A percentile compares a stretch with the other conserved stretches of the same genome.
Conservation (phyloP, 2,113 vertebrate species). For the Albula goreensis region DNA sequence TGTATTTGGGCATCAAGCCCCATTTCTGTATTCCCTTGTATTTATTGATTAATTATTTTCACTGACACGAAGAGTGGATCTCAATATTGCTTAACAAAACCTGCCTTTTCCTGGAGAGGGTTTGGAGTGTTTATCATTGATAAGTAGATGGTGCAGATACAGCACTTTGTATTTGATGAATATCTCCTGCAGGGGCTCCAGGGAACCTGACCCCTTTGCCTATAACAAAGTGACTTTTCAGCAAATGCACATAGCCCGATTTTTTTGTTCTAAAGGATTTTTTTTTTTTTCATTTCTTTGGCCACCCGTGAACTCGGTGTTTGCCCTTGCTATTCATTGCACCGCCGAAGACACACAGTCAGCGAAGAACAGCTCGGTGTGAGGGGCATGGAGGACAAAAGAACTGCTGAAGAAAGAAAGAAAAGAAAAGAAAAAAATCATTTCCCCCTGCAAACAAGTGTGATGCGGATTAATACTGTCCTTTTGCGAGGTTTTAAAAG, state of each 20-base stretch:
- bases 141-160: slow-evolving; percentile 57
- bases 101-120: slow-evolving; percentile 45
- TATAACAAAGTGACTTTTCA: slow-evolving; percentile 47
- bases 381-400: background rate
- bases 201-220: background rate
- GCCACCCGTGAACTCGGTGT: slow-evolving; percentile 47
- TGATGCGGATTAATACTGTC: background rate
- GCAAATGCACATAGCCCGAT: slow-evolving; percentile 39
- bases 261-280: slow-evolving; percentile 33
- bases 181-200: slow-evolving; percentile 51
- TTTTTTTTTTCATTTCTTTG: slow-evolving; percentile 10
- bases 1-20: background rate
- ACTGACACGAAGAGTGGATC: slow-evolving; percentile 36
- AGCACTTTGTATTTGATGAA: slow-evolving; percentile 60
- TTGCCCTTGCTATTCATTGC: slow-evolving; percentile 54
- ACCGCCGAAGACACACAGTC: slow-evolving; percentile 5
- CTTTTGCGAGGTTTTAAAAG: background rate
- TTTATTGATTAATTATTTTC: background rate
- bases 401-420: background rate
- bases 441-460: background rate
- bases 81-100: slow-evolving; percentile 60
- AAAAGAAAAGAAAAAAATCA: background rate
- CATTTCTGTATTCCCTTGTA: background rate
- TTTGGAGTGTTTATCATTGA: slow-evolving; percentile 60
- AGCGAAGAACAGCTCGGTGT: background rate